A percentile compares a stretch with the other conserved stretches of the same genome.
phyloP scores from a whole-genome alignment of 2,113 vertebrate species.

The Muntiacus muntjak region DNA sequence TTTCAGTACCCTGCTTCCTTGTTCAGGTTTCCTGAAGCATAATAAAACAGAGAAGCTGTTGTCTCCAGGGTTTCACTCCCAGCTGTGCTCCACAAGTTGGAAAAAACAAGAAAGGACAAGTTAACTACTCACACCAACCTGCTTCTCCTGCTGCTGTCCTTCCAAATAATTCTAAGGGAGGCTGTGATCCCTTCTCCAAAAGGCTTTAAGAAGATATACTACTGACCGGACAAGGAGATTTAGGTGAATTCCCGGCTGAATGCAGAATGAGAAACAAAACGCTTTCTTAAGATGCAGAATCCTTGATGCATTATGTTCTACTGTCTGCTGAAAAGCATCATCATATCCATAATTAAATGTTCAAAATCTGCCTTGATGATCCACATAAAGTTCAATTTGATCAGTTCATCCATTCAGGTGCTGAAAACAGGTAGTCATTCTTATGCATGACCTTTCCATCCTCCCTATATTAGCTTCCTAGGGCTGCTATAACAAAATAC shows the following conservation, averaged over 20 bases:
- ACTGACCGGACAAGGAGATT: neutral
- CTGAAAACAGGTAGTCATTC: neutral
- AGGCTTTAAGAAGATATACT: conserved; percentile 11
- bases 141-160: neutral
- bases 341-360: neutral
- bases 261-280: neutral
- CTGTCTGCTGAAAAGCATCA: neutral
- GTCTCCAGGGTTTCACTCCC: conserved; percentile 19
- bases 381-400: neutral
- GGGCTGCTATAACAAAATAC: neutral
- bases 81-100: conserved; percentile 45
- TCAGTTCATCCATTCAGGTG: neutral
- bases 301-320: neutral
- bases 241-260: neutral
- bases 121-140: neutral
- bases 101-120: conserved; percentile 47
- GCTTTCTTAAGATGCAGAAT: neutral
- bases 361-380: neutral
- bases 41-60: conserved; percentile 30
- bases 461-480: neutral
- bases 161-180: conserved; percentile 20
- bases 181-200: neutral
- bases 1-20: conserved; percentile 10
- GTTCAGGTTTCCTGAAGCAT: neutral
- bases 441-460: neutral